Evolutionary conservation across 2,888 invertebrate species (phyloP), one percentile per base, ranked within the genome.

Genomic region (Cryptocephalus moraei): DNA sequence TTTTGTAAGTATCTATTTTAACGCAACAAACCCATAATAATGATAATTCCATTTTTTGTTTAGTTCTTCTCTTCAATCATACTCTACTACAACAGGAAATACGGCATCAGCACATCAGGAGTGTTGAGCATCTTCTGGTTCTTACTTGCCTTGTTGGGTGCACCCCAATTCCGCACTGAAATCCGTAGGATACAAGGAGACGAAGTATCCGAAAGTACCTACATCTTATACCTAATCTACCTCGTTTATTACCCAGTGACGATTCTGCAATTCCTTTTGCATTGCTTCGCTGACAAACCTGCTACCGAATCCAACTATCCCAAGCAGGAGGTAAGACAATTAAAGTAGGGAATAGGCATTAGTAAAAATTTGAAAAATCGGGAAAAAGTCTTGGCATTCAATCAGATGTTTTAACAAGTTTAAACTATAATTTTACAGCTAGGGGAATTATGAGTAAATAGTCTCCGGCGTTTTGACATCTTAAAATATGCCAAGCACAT

Each of bases 1-100:
- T 59, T 88, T 88, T 75, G 90, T 90, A 78, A 85, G 88, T 84
- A 73, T 55, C 14, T 13, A 12, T 6, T 4, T 22, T 22, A 2
- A 22, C 22, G 22, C 22, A 22, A 22, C 22, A 22, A 22, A 22
- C 12, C 6, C 36, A 36, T n/a, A 36, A 12, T 4, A 36, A 4
- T n/a, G n/a, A n/a, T 36, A 36, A 36, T 36, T 11, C 6, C 2
- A 36, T 36, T 6, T 2, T 12, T 36, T 36, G n/a, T 36, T 36
- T 36, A 36, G 36, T 4, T 36, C n/a, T 32, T 53, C 14, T 54
- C 51, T 32, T 22, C 46, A 4, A 48, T 68, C 8, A 55, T 77
- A 22, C 65, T 75, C 10, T 61, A 71, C 44, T 62, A 70, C 49
- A 75, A 76, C 52, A 70, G 74, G 49, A 62, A 62, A 41, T 68